A percentile compares a stretch with the other conserved stretches of the same genome.
Evolutionary conservation across 2,888 invertebrate species (phyloP).

Genomic region (Nowickia ferox): DNA sequence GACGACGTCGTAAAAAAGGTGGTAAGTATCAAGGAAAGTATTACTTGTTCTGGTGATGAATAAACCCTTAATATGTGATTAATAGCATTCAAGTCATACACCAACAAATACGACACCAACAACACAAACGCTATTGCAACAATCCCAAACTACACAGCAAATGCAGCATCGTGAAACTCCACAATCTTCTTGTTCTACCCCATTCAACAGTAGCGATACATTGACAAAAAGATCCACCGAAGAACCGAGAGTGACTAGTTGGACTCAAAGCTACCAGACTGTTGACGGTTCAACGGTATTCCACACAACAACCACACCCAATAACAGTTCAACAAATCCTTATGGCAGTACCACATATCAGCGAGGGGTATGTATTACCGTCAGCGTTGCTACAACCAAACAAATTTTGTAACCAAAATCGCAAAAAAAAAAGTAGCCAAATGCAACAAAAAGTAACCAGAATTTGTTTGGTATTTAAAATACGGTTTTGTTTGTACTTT

Average conservation of each 20-base stretch:
- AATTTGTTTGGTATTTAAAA: too few relatives aligned
- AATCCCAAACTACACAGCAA: slow-evolving; percentile 52
- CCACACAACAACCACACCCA: slow-evolving; percentile 79
- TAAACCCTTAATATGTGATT: not conserved
- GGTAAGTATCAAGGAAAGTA: slow-evolving; percentile 28
- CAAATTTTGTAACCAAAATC: too few relatives aligned
- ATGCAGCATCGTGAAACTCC: slow-evolving; percentile 77
- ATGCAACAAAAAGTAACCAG: too few relatives aligned
- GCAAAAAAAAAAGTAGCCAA: too few relatives aligned
- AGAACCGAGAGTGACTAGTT: slow-evolving; percentile 74
- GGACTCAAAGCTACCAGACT: slow-evolving; percentile 82
- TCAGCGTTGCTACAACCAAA: too few relatives aligned
- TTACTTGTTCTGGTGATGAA: not conserved
- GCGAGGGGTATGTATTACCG: slow-evolving; percentile 80
- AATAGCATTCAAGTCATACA: slow-evolving; percentile 75
- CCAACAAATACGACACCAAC: slow-evolving; percentile 69
- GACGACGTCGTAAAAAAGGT: slow-evolving; percentile 74
- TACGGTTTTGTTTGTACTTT: too few relatives aligned
- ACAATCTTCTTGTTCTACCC: slow-evolving; percentile 80
- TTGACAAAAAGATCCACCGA: slow-evolving; percentile 58
- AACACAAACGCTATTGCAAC: slow-evolving; percentile 63
- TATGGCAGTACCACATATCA: slow-evolving; percentile 83
- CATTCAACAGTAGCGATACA: slow-evolving; percentile 79
- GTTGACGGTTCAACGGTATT: slow-evolving; percentile 82
- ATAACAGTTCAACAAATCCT: slow-evolving; percentile 75